phyloP scores from a whole-genome alignment of 1,140 invertebrate species.

The Anastrepha obliqua region DNA sequence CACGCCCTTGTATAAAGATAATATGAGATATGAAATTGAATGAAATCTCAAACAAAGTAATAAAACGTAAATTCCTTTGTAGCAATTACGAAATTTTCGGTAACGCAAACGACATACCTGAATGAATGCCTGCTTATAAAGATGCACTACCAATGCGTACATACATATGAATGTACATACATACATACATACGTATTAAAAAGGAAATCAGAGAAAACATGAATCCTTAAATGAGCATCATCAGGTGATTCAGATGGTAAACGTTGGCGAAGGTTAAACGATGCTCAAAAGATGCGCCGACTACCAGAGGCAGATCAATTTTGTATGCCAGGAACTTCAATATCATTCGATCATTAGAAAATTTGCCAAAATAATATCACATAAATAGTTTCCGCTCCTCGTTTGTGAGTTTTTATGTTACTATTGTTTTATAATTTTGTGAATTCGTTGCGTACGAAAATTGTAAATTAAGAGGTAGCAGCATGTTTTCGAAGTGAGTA shows the following conservation, averaged over 20 bases:
- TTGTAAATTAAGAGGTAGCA: too few species aligned
- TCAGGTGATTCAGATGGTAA: not conserved
- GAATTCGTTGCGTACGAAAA: too few species aligned
- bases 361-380: not conserved
- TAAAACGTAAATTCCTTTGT: not conserved
- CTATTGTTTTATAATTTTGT: too few species aligned
- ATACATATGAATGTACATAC: too few species aligned
- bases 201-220: not conserved
- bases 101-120: not conserved
- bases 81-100: conserved; percentile 34
- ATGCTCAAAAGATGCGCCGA: not conserved
- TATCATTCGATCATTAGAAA: not conserved
- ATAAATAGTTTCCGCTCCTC: not conserved
- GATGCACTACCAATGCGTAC: too few species aligned
- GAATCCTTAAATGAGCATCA: not conserved
- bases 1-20: too few species aligned
- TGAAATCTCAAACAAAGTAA: not conserved
- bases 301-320: not conserved
- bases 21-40: not conserved
- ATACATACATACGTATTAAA: too few species aligned
- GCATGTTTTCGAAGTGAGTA: too few species aligned
- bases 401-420: not conserved
- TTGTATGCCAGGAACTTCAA: not conserved
- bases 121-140: not conserved
- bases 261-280: not conserved